Conservation (phyloP, 2,113 vertebrate genomes). For the Sterna hirundo region DNA sequence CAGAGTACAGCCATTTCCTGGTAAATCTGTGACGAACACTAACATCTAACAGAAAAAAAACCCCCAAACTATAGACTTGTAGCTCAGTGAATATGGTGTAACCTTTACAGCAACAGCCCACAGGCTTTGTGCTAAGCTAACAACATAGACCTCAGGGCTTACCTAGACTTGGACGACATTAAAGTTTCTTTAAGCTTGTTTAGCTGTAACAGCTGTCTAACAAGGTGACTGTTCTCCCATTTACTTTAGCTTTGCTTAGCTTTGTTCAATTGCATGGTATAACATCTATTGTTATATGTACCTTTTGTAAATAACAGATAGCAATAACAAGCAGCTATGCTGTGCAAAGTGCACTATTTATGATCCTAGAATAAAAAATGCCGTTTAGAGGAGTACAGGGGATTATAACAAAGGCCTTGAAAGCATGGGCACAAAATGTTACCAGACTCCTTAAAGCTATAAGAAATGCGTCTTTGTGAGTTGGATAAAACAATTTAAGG, state of each 20-base stretch:
- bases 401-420: background rate
- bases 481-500: background rate
- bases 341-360: background rate
- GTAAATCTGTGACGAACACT: background rate
- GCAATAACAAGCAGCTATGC: background rate
- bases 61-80: too few species aligned
- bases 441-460: background rate
- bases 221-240: background rate
- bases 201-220: background rate
- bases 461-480: background rate
- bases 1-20: background rate
- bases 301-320: background rate
- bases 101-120: background rate
- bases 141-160: background rate
- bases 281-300: background rate
- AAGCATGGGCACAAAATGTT: background rate
- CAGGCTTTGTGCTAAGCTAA: background rate
- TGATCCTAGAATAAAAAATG: background rate
- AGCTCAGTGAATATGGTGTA: background rate
- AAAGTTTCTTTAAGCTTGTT: background rate
- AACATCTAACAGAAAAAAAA: background rate
- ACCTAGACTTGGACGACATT: background rate
- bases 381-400: background rate
- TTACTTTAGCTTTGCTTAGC: background rate
- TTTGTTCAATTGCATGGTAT: background rate